Percentiles rank a stretch among this genome's conserved stretches.
These are phyloP conservation scores for Conops quadrifasciatus DNA, from an alignment of 2,888 invertebrate species.

Conservation along the genomic window DNA sequence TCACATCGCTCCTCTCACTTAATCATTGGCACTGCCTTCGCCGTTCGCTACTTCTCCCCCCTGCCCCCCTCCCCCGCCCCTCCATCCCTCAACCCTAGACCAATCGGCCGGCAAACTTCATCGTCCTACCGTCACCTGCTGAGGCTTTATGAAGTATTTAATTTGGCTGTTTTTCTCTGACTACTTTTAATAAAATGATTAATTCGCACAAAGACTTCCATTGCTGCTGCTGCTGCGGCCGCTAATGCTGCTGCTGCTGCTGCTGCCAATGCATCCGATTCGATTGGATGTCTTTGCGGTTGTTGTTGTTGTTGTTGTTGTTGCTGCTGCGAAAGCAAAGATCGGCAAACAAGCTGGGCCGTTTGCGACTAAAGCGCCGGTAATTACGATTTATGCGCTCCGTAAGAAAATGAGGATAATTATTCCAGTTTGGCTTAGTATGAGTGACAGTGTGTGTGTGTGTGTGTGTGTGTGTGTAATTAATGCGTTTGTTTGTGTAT, in stretches of 20 bases:
- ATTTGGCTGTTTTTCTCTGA: not conserved
- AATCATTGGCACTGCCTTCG: no score
- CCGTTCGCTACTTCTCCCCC: not conserved
- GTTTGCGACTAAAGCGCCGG: constrained; percentile 38
- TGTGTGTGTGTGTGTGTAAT: not conserved
- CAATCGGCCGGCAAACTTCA: not conserved
- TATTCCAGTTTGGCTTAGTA: constrained; percentile 52
- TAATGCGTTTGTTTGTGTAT: not conserved
- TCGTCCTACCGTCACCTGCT: not conserved
- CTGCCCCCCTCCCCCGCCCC: not conserved
- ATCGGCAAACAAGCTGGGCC: no score
- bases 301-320: not conserved
- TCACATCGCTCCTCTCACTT: not conserved
- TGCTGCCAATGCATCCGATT: not conserved
- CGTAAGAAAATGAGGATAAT: constrained; percentile 58
- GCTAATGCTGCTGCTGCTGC: not conserved
- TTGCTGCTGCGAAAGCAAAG: not conserved
- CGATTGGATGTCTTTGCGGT: not conserved
- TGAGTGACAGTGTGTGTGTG: not conserved
- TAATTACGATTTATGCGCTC: constrained; percentile 56
- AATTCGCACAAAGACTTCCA: constrained; percentile 17
- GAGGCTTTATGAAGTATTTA: constrained; percentile 7
- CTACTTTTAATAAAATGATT: constrained; percentile 31
- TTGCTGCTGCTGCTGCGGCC: constrained; percentile 15
- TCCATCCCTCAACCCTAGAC: not conserved